A percentile compares a stretch with the other conserved stretches of the same genome.
These are phyloP conservation scores for Pangasius sanitwongsei DNA, from an alignment of 2,797 vertebrate genomes.

Conservation along the genomic window DNA sequence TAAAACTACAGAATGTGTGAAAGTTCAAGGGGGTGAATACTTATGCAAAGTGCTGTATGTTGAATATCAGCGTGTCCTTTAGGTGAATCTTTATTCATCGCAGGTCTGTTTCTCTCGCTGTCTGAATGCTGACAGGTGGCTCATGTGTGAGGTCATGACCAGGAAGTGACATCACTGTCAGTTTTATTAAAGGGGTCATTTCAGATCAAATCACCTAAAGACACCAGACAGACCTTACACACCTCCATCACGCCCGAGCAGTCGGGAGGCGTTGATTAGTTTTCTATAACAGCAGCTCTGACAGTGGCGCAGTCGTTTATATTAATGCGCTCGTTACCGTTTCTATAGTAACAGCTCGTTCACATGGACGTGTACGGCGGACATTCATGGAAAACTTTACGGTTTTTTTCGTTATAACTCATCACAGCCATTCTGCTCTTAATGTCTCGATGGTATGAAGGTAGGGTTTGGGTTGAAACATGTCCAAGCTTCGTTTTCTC, in stretches of 20 bases:
- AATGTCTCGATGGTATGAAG: too few species aligned
- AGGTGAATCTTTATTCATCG: background rate
- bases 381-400: too few species aligned
- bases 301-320: background rate
- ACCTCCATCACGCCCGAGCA: background rate
- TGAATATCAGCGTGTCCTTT: conserved; percentile 2
- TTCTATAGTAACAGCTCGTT: background rate
- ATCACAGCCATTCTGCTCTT: too few species aligned
- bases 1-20: background rate
- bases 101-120: background rate
- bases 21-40: background rate
- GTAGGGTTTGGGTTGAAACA: too few species aligned
- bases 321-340: background rate
- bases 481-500: too few species aligned
- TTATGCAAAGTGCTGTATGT: background rate
- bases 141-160: conserved; percentile 11
- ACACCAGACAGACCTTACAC: background rate
- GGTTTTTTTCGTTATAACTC: too few species aligned
- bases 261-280: background rate
- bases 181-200: background rate
- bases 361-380: background rate
- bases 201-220: background rate
- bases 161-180: conserved; percentile 17
- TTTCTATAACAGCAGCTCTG: background rate
- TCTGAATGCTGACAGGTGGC: conserved; percentile 8